Percentiles rank a stretch among this genome's conserved stretches.
phyloP scores from a whole-genome alignment of 2,113 vertebrate genomes.

The Trematomus loennbergii region DNA sequence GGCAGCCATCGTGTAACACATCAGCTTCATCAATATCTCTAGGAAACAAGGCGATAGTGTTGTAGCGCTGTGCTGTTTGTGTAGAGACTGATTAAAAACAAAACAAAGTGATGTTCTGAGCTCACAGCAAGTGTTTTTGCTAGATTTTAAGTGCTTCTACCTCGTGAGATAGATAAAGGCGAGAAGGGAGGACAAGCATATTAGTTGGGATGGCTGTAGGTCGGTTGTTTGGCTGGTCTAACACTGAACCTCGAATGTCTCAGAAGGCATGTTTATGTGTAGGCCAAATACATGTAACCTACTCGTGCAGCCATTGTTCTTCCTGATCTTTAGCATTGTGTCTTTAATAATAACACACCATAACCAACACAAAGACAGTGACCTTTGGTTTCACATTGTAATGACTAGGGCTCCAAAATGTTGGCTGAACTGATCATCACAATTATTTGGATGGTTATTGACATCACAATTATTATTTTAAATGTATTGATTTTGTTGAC shows the following conservation, averaged over 20 bases:
- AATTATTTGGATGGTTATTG: too few relatives aligned
- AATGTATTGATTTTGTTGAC: too few relatives aligned
- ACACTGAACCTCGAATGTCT: not conserved
- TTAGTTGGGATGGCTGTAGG: not conserved
- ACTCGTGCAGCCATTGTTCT: not conserved
- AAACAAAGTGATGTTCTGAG: not conserved
- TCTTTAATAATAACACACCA: not conserved
- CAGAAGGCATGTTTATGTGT: not conserved
- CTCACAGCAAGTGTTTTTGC: not conserved
- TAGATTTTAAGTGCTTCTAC: not conserved
- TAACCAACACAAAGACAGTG: not conserved
- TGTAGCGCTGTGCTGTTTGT: not conserved
- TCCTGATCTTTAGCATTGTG: not conserved
- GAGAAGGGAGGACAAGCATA: not conserved
- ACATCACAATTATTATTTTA: too few relatives aligned
- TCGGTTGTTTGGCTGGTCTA: not conserved
- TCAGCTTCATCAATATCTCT: not conserved
- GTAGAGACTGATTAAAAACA: not conserved
- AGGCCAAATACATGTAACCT: not conserved
- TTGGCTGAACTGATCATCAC: too few relatives aligned
- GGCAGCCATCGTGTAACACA: not conserved
- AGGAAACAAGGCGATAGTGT: slow-evolving; percentile 16
- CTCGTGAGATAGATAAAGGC: not conserved
- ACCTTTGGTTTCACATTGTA: not conserved
- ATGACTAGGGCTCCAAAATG: not conserved